Conservation (phyloP, 2,113 vertebrate species). For the Lepidothrix coronata region DNA sequence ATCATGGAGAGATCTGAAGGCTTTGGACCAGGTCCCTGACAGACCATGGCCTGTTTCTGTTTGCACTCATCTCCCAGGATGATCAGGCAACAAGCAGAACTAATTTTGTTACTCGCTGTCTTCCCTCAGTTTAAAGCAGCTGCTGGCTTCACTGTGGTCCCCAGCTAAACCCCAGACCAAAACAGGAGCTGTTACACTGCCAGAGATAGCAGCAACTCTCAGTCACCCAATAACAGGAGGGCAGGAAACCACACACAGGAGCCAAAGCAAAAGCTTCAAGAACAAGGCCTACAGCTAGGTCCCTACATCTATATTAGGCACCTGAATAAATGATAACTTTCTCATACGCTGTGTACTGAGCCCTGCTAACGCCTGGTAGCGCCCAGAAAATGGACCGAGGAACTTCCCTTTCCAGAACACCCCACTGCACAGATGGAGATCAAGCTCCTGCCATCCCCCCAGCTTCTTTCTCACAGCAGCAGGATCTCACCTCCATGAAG, state of each 20-base stretch:
- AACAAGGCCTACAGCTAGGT: not conserved
- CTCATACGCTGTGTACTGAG: not conserved
- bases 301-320: not conserved
- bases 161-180: not conserved
- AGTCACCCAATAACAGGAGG: not conserved
- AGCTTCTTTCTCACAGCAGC: not conserved
- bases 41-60: not conserved
- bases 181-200: not conserved
- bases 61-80: not conserved
- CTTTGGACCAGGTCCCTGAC: not conserved
- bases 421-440: rapidly evolving
- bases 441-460: too few species aligned
- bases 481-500: constrained; percentile 91
- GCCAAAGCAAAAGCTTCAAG: not conserved
- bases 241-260: not conserved
- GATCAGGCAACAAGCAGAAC: not conserved
- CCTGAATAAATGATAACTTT: not conserved
- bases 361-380: not conserved
- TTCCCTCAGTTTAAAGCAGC: not conserved
- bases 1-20: not conserved
- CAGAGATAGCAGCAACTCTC: not conserved
- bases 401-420: not conserved
- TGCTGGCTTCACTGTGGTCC: not conserved
- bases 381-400: not conserved
- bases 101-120: not conserved